A percentile compares a stretch with the other conserved stretches of the same genome.
phyloP scores from a whole-genome alignment of 2,888 invertebrate species.

The Aquatica leii region DNA sequence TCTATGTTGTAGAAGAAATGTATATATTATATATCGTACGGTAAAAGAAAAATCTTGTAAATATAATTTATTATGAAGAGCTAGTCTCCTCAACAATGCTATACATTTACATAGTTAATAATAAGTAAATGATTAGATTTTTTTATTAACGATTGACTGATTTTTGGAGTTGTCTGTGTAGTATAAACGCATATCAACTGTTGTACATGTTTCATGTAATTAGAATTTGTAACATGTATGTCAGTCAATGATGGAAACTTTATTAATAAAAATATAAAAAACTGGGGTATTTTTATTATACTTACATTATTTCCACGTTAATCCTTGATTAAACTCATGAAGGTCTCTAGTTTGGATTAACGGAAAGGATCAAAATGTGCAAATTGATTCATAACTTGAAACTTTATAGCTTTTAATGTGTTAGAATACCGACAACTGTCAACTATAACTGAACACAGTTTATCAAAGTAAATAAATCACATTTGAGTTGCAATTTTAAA shows the following conservation, averaged over 20 bases:
- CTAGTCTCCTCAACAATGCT: slow-evolving; percentile 47
- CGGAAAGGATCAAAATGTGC: too few relatives aligned
- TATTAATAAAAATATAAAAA: slow-evolving; percentile 23
- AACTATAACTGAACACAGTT: too few relatives aligned
- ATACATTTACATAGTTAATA: slow-evolving; percentile 40
- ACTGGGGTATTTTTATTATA: neutral
- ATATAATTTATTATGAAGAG: slow-evolving; percentile 50
- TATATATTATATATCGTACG: slow-evolving; percentile 38
- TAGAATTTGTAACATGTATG: slow-evolving; percentile 55
- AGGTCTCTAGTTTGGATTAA: too few relatives aligned
- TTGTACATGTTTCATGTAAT: slow-evolving; percentile 58
- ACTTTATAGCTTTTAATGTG: too few relatives aligned
- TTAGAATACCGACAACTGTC: too few relatives aligned
- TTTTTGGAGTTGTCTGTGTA: slow-evolving; percentile 45
- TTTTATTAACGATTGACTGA: slow-evolving; percentile 53
- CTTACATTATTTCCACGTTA: too few relatives aligned
- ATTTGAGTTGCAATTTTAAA: too few relatives aligned
- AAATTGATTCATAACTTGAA: too few relatives aligned
- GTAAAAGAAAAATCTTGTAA: slow-evolving; percentile 46
- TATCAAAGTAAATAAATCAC: too few relatives aligned
- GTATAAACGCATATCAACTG: slow-evolving; percentile 56
- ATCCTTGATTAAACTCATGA: too few relatives aligned
- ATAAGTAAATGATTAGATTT: slow-evolving; percentile 41
- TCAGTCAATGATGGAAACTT: slow-evolving; percentile 54
- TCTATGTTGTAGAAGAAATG: slow-evolving; percentile 48